These are phyloP conservation scores for Chelon auratus DNA, from an alignment of 2,797 vertebrate genomes.

Conservation along the genomic window DNA sequence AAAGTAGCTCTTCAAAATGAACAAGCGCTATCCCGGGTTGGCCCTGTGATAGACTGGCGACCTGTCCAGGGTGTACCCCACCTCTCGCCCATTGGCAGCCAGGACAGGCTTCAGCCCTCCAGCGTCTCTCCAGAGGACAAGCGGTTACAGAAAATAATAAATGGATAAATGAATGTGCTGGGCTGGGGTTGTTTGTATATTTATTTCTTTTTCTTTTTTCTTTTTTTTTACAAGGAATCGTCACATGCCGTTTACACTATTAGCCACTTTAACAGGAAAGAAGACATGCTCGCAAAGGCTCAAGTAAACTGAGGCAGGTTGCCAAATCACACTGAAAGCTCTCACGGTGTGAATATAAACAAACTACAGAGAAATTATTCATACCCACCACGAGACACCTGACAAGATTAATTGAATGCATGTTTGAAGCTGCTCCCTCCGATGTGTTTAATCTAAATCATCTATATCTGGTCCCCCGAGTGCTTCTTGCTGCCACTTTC, in stretches of 20 bases:
- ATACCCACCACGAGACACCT: constrained; percentile 39
- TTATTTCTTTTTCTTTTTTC: no score
- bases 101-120: no score
- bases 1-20: constrained; percentile 23
- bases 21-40: neutral
- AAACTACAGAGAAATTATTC: constrained; percentile 56
- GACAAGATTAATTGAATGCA: constrained; percentile 53
- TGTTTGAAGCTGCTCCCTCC: constrained; percentile 37
- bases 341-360: constrained; percentile 41
- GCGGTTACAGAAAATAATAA: no score
- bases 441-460: constrained; percentile 50
- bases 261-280: constrained; percentile 22
- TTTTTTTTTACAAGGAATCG: no score
- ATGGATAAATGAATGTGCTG: no score
- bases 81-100: no score
- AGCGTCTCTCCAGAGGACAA: no score
- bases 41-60: no score
- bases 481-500: constrained; percentile 46
- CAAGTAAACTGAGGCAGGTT: constrained; percentile 29
- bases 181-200: no score
- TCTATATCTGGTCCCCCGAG: constrained; percentile 54
- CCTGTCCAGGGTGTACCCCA: no score
- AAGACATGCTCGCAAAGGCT: constrained; percentile 30
- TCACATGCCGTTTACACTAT: constrained; percentile 18
- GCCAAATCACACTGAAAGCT: constrained; percentile 40